phyloP scores from a whole-genome alignment of 2,797 vertebrate genomes.

The Phalanger gymnotis region DNA sequence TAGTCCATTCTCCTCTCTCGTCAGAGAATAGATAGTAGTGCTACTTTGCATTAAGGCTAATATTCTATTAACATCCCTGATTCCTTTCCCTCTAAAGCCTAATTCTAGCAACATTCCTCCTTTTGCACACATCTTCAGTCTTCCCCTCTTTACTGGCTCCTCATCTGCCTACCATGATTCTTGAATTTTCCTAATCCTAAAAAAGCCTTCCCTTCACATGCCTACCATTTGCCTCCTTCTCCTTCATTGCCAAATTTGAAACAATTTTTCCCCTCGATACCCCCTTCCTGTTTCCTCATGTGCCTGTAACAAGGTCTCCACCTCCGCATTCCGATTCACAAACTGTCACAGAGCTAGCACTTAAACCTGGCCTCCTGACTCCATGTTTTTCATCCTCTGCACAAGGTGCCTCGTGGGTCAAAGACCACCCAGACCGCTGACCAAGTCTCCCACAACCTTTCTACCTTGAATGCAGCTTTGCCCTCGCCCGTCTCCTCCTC shows the following conservation, averaged over 20 bases:
- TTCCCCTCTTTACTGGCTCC: neutral
- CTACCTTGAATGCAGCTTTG: neutral
- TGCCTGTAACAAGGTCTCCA: neutral
- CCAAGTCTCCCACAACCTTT: neutral
- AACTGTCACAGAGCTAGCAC: neutral
- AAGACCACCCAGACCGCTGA: neutral
- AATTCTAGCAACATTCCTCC: neutral
- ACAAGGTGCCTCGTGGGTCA: neutral
- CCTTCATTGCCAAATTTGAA: neutral
- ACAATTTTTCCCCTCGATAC: neutral
- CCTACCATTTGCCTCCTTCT: neutral
- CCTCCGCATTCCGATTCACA: neutral
- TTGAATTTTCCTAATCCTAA: neutral
- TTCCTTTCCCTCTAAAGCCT: neutral
- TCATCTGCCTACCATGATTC: neutral
- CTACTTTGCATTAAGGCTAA: neutral
- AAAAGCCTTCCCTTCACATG: neutral
- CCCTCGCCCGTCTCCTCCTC: neutral
- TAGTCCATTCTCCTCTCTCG: neutral
- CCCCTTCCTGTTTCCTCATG: neutral
- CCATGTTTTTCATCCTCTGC: neutral
- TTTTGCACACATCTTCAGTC: neutral
- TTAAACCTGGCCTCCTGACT: neutral
- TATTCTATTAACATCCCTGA: neutral
- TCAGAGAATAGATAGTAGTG: neutral